phyloP scores from a whole-genome alignment of 2,113 vertebrate genomes.

The Baryphthengus martii region DNA sequence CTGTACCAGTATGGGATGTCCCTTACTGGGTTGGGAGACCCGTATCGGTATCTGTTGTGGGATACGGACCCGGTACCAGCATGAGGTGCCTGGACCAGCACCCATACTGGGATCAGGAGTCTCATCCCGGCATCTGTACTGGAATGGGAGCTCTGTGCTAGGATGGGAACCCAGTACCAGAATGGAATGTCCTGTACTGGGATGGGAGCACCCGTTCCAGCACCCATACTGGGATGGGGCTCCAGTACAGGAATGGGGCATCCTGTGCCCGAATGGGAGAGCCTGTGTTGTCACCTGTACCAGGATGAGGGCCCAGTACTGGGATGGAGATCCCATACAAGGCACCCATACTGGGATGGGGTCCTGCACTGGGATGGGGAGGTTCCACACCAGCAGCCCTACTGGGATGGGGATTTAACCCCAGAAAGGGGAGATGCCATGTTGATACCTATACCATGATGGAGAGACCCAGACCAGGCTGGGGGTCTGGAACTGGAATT shows the following conservation, averaged over 20 bases:
- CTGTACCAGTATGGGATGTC: neutral
- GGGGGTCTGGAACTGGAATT: fast-evolving
- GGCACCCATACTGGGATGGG: fast-evolving
- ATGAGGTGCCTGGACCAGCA: neutral
- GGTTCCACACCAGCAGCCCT: neutral
- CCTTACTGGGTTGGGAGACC: neutral
- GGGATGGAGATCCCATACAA: fast-evolving
- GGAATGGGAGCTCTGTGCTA: neutral
- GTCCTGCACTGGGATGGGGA: neutral
- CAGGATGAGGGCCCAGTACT: neutral
- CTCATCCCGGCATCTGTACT: neutral
- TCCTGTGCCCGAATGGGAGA: neutral
- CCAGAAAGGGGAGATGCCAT: fast-evolving
- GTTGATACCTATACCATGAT: neutral
- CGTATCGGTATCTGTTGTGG: fast-evolving
- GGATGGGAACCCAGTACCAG: neutral
- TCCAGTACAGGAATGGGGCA: fast-evolving
- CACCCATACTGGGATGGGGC: neutral
- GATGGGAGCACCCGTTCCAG: neutral
- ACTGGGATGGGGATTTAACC: neutral
- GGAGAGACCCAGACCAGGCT: neutral
- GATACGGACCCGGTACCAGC: neutral
- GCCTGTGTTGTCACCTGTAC: fast-evolving
- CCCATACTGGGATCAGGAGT: neutral
- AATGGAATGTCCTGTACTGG: neutral